A percentile compares a stretch with the other conserved stretches of the same genome.
Evolutionary conservation across 2,888 invertebrate species (phyloP).

Genomic region (Perdita meconis): DNA sequence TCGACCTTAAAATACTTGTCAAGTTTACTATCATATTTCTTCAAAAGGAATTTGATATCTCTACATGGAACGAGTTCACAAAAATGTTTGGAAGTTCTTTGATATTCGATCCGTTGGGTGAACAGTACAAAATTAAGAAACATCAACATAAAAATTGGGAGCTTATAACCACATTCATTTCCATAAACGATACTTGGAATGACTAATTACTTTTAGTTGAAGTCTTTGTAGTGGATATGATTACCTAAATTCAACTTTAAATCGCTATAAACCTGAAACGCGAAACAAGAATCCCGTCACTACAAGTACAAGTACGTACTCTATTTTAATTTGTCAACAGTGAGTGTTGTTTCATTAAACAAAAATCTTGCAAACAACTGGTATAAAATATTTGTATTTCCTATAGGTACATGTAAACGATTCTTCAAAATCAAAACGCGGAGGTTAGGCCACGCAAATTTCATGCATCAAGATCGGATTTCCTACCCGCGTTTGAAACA

Average conservation of each 20-base stretch:
- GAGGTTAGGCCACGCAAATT: no score
- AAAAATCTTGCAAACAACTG: not conserved
- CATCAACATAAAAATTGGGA: not conserved
- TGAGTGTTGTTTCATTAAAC: not conserved
- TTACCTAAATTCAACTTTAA: conserved; percentile 37
- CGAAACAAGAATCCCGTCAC: conserved; percentile 17
- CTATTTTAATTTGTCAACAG: conserved; percentile 13
- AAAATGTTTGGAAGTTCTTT: not conserved
- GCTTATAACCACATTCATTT: conserved; percentile 1
- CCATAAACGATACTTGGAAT: conserved; percentile 10
- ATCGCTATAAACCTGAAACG: conserved; percentile 26
- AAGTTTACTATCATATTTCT: conserved; percentile 2
- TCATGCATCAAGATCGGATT: no score
- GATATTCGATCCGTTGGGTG: not conserved
- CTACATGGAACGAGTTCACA: conserved; percentile 2
- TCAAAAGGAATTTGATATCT: no score
- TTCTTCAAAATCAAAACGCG: not conserved
- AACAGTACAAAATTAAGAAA: not conserved
- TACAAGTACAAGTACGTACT: conserved; percentile 17
- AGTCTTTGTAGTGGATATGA: conserved; percentile 38
- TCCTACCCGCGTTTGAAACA: no score
- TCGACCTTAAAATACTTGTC: not conserved
- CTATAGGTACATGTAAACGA: not conserved
- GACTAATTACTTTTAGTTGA: conserved; percentile 17
- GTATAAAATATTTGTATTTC: conserved; percentile 11